Evolutionary conservation across 1,140 invertebrate species (phyloP).

Genomic region (Pachyrhynchus sulphureomaculatus): DNA sequence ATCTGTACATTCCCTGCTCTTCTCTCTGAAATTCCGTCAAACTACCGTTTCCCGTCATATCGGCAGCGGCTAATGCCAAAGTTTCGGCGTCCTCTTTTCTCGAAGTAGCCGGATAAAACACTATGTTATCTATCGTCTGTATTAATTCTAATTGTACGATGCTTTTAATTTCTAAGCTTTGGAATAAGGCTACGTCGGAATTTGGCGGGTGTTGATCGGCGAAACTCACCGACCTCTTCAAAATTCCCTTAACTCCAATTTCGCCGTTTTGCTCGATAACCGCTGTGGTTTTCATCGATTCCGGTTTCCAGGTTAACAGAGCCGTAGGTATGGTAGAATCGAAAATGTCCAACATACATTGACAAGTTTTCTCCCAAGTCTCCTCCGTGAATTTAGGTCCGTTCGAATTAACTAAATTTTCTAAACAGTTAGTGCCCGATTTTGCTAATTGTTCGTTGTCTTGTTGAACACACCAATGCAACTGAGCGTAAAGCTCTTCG

Average conservation of each 20-base stretch:
- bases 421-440: conserved; percentile 96
- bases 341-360: conserved; percentile 92
- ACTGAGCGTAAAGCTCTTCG: conserved; percentile 87
- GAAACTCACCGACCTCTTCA: conserved; percentile 29
- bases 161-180: conserved; percentile 84
- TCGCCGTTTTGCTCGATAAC: conserved; percentile 63
- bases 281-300: conserved; percentile 52
- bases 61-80: conserved; percentile 80
- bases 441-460: conserved; percentile 93
- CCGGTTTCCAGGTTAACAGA: conserved; percentile 79
- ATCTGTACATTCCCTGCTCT: conserved; percentile 95
- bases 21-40: conserved; percentile 79
- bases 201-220: conserved; percentile 28
- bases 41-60: conserved; percentile 55
- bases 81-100: conserved; percentile 95
- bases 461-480: conserved; percentile 97
- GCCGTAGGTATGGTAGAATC: conserved; percentile 83
- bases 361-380: conserved; percentile 93
- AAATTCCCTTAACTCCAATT: conserved; percentile 55
- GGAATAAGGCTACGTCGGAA: conserved; percentile 56
- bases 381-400: conserved; percentile 91
- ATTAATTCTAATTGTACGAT: conserved; percentile 98
- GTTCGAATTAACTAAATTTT: conserved; percentile 97
- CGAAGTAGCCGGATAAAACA: conserved; percentile 96
- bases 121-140: conserved; percentile 96